These are phyloP conservation scores for Grammomys surdaster DNA, from an alignment of 2,113 vertebrate species.

Conservation along the genomic window DNA sequence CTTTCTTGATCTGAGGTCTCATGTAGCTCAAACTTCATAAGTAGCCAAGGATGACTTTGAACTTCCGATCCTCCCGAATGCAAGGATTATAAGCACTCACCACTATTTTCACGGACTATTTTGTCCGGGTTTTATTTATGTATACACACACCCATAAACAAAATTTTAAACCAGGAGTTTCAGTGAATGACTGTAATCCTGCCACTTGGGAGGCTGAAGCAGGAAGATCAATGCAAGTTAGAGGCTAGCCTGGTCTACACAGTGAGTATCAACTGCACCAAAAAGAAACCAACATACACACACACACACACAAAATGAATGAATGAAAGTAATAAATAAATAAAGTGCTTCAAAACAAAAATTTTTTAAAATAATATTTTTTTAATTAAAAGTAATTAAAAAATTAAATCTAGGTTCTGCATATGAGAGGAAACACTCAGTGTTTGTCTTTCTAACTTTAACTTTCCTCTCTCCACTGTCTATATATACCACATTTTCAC, in stretches of 20 bases:
- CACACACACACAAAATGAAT: neutral
- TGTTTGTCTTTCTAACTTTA: neutral
- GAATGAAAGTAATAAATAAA: neutral
- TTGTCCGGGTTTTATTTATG: neutral
- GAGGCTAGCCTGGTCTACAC: neutral
- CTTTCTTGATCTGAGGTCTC: neutral
- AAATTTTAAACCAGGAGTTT: neutral
- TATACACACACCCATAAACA: neutral
- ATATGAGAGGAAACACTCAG: neutral
- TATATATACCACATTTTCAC: neutral
- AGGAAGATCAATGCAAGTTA: neutral
- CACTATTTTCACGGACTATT: too few relatives aligned
- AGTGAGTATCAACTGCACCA: neutral
- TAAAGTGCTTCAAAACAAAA: neutral
- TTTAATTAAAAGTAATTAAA: too few relatives aligned
- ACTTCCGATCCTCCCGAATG: neutral
- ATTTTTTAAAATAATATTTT: neutral
- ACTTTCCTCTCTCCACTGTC: neutral
- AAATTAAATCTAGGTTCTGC: neutral
- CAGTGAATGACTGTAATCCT: neutral
- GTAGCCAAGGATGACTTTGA: neutral
- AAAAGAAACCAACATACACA: neutral
- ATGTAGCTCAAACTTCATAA: neutral
- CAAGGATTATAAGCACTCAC: neutral
- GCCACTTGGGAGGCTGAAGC: neutral